Evolutionary conservation across 2,113 vertebrate species (phyloP).

Genomic region (Malurus cyaneus): DNA sequence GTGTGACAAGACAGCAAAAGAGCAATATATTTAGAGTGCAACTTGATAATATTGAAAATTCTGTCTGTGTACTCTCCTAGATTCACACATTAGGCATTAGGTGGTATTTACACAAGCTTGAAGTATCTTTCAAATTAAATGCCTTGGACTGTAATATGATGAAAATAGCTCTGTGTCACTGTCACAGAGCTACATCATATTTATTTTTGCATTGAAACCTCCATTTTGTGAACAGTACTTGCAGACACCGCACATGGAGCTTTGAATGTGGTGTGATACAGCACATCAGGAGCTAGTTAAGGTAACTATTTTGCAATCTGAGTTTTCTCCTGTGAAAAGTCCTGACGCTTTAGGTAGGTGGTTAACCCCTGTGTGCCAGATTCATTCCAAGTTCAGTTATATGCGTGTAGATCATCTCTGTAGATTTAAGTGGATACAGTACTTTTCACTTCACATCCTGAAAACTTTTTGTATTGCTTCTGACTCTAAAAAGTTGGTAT

Average conservation of each 20-base stretch:
- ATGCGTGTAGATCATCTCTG: not conserved
- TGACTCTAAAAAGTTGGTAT: not conserved
- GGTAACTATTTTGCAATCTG: conserved; percentile 70
- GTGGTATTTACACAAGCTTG: not conserved
- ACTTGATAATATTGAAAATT: not conserved
- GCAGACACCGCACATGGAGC: conserved; percentile 72
- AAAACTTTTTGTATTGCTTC: not conserved
- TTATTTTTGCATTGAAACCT: conserved; percentile 42
- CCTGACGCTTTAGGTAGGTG: conserved; percentile 61
- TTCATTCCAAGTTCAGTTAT: conserved; percentile 39
- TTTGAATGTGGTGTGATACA: conserved; percentile 73
- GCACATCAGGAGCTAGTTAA: conserved; percentile 75
- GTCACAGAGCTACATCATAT: not conserved
- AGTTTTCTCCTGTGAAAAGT: conserved; percentile 64
- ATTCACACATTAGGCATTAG: not conserved
- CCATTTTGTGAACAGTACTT: conserved; percentile 61
- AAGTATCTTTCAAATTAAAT: not conserved
- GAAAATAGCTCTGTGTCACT: not conserved
- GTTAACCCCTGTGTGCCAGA: conserved; percentile 39
- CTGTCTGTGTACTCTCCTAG: not conserved
- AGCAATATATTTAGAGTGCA: conserved; percentile 3
- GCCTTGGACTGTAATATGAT: not conserved
- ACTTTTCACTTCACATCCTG: not conserved
- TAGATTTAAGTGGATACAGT: not conserved
- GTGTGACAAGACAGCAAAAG: not conserved